Percentiles rank a stretch among this genome's conserved stretches.
phyloP scores from a whole-genome alignment of 2,888 invertebrate species.

The Yponomeuta evonymella region DNA sequence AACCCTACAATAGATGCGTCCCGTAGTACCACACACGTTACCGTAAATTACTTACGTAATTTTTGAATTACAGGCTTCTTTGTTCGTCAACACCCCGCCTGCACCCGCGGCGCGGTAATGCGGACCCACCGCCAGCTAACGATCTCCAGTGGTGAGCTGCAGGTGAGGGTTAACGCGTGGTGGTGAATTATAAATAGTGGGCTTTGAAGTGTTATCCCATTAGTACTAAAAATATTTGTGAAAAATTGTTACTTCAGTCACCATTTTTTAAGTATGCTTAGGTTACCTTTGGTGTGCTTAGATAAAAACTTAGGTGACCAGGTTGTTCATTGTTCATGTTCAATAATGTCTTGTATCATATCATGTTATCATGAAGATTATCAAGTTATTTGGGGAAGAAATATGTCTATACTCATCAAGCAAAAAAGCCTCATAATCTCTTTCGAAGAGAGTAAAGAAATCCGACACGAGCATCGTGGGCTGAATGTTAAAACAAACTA shows the following conservation, averaged over 20 bases:
- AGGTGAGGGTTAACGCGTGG: slow-evolving; percentile 32
- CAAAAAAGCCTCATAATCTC: neutral
- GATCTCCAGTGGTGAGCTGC: slow-evolving; percentile 41
- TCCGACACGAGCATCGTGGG: neutral
- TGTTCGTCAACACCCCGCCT: slow-evolving; percentile 26
- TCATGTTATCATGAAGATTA: no score
- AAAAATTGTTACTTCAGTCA: no score
- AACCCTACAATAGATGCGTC: neutral
- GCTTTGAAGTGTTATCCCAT: no score
- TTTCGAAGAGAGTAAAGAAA: neutral
- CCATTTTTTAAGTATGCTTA: no score
- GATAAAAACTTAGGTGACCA: no score
- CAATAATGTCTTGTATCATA: no score
- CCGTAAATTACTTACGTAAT: slow-evolving; percentile 20
- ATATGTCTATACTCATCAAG: neutral
- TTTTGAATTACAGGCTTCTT: slow-evolving; percentile 27
- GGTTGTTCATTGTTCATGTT: no score
- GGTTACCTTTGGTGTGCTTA: no score
- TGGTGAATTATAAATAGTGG: no score
- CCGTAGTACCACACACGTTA: neutral
- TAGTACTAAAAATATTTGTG: no score
- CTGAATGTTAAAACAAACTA: neutral
- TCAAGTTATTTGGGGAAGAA: neutral
- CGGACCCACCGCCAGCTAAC: slow-evolving; percentile 43
- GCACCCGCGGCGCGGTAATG: slow-evolving; percentile 58